phyloP scores from a whole-genome alignment of 2,888 invertebrate species.

The Eupsilia transversa region DNA sequence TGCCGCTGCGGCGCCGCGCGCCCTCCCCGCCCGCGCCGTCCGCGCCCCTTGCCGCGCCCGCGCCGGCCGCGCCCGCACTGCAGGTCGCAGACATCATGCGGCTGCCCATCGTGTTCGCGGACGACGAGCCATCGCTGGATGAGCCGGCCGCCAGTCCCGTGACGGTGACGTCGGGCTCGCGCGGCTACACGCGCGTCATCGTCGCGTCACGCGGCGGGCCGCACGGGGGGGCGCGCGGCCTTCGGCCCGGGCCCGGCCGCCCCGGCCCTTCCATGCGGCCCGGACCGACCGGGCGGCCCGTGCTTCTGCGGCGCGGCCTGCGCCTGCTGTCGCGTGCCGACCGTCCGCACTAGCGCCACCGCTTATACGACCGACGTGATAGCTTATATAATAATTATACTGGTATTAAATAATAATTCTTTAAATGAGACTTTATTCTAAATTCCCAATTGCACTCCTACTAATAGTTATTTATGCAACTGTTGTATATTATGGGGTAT shows the following conservation, averaged over 20 bases:
- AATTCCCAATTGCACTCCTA: no score
- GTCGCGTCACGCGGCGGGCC: conserved; percentile 64
- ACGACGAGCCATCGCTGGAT: conserved; percentile 80
- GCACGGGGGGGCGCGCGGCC: conserved; percentile 73
- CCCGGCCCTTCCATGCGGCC: conserved; percentile 4
- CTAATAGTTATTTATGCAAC: no score
- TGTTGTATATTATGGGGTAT: no score
- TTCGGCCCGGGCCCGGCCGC: conserved; percentile 58
- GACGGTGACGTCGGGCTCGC: conserved; percentile 50
- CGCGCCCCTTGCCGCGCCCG: no score
- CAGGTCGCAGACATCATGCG: conserved; percentile 88
- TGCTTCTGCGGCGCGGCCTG: conserved; percentile 72
- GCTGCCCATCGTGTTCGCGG: conserved; percentile 91
- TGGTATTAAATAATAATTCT: conserved; percentile 8
- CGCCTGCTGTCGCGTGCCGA: conserved; percentile 66
- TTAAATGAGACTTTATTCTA: background rate
- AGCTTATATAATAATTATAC: background rate
- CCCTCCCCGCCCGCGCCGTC: conserved; percentile 68
- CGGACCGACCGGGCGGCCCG: conserved; percentile 41
- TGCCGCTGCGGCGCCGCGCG: conserved; percentile 72
- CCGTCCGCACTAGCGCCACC: conserved; percentile 47
- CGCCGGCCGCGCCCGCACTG: conserved; percentile 54
- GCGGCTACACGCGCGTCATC: conserved; percentile 57
- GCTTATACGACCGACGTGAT: background rate
- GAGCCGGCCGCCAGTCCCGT: conserved; percentile 39